These are phyloP conservation scores for Hestina assimilis DNA, from an alignment of 1,140 invertebrate species.

Conservation along the genomic window DNA sequence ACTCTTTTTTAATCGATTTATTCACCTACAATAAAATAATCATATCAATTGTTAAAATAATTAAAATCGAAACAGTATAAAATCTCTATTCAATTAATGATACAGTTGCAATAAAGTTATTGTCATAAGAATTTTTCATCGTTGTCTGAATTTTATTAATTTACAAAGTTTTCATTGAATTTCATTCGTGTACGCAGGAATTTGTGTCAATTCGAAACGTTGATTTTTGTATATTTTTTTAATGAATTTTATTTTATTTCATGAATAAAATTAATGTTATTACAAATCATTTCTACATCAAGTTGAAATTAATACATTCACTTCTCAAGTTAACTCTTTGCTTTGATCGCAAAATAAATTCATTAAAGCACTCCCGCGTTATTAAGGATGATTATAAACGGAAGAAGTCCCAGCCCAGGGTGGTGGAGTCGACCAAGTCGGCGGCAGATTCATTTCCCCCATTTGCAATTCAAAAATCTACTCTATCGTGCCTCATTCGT, in stretches of 20 bases:
- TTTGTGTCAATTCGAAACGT: not conserved
- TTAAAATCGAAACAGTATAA: not conserved
- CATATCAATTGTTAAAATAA: not conserved
- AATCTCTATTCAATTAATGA: not conserved
- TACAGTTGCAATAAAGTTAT: conserved; percentile 1
- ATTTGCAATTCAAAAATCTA: conserved; percentile 75
- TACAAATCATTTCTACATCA: not conserved
- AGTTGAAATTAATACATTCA: conserved; percentile 22
- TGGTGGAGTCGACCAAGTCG: conserved; percentile 43
- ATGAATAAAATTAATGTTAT: not conserved
- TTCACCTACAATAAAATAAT: no score
- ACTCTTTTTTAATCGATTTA: no score
- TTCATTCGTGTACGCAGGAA: not conserved
- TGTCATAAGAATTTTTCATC: not conserved
- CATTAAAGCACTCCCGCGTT: conserved; percentile 67
- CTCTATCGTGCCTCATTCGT: conserved; percentile 53
- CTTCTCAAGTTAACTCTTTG: conserved; percentile 40
- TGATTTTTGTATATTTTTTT: not conserved
- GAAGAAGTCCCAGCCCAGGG: conserved; percentile 46
- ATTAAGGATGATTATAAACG: conserved; percentile 70
- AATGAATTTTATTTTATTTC: not conserved
- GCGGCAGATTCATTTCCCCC: conserved; percentile 63
- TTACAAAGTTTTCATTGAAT: not conserved
- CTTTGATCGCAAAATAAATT: conserved; percentile 70
- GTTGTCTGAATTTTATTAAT: not conserved